Evolutionary conservation across 2,797 vertebrate genomes (phyloP), one percentile per base, ranked within the genome.

Genomic region (Setipinna tenuifilis): DNA sequence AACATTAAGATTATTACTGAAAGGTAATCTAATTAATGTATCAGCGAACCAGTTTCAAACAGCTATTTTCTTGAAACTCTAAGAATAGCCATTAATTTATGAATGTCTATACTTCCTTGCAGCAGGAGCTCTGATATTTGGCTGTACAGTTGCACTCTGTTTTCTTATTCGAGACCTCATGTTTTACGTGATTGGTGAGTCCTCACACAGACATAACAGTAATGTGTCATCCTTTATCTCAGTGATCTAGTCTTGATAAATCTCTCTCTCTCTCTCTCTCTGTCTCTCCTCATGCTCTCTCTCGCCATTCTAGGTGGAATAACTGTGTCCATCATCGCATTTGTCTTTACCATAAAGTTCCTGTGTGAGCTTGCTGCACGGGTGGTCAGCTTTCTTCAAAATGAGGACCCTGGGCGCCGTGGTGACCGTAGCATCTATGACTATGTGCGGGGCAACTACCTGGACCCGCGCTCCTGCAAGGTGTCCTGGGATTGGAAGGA

Each of bases 121-220:
- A 99, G 97, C 96, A 91, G 96, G 97, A 95, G 97, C 97, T 94
- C 95, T 99, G 94, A 96, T 97, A 96, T 96, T 98, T 90, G 96
- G 97, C 97, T 98, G 94, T 97, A 96, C 94, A 93, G 94, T 96
- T 92, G 95, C 95, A 9, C 94, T 96, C 93, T 97, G 97, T 96
- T 94, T 96, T 95, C 94, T 96, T 93, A 97, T 97, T 97, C 97
- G 95, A 96, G 97, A 98, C 98, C 98, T 99, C 95, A 99, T 99
- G 98, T 98, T 99, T 99, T 99, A 99, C 98, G 95, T 99, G 96
- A 98, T 99, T 97, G 98, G 98, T 99, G 94, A 96, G 98, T 97
- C 85, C 85, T 9, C 19, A 78, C 19, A 35, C 71, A 23, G 21
- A 5, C 71, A 44, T 44, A 19, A 35, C 21, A 19, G 28, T 11